phyloP scores from a whole-genome alignment of 2,797 vertebrate genomes.

The Sphenopsis melanotis region DNA sequence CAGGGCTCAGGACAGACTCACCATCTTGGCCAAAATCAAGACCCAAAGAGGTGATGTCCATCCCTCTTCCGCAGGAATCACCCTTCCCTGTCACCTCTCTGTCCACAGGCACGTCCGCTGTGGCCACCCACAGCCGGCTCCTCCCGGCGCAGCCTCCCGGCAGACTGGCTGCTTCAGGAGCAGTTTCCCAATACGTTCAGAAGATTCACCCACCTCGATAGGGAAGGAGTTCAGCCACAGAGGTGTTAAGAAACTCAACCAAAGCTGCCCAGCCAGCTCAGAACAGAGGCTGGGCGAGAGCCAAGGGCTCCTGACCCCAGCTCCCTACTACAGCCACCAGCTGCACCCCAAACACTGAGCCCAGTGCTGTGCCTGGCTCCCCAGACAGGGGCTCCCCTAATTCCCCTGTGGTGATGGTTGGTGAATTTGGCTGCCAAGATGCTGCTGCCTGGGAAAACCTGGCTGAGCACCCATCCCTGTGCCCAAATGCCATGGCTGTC shows the following conservation, averaged over 20 bases:
- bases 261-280: not conserved
- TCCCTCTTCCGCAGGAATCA: not conserved
- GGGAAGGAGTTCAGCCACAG: not conserved
- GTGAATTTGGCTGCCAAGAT: not conserved
- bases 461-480: not conserved
- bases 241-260: not conserved
- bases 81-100: not conserved
- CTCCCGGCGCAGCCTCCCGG: accelerated
- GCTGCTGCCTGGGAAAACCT: not conserved
- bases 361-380: accelerated
- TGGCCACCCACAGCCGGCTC: not conserved
- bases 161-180: not conserved
- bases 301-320: not conserved
- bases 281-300: not conserved
- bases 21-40: not conserved
- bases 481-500: not conserved
- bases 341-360: not conserved
- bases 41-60: not conserved
- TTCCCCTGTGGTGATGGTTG: accelerated
- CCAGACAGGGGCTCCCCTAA: accelerated
- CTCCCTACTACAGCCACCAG: not conserved
- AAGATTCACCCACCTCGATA: not conserved
- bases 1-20: not conserved
- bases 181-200: not conserved
- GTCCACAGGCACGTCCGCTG: not conserved